Percentiles rank a stretch among this genome's conserved stretches.
phyloP scores from a whole-genome alignment of 2,797 vertebrate species.

The Sarcoramphus papa region DNA sequence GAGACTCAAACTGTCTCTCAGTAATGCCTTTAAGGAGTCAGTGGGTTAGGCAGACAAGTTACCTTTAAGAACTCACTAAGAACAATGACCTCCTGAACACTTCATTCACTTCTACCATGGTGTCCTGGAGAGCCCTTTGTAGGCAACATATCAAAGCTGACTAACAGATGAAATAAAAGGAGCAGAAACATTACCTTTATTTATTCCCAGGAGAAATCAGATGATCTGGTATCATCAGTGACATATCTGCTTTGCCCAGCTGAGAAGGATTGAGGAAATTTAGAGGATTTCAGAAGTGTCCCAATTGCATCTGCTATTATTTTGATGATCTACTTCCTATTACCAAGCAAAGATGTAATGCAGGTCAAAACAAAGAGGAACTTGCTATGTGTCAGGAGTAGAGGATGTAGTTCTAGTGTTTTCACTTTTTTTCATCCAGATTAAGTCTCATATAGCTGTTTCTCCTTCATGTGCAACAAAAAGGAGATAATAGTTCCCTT shows the following conservation, averaged over 20 bases:
- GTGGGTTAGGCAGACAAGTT: not conserved
- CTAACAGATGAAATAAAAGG: not conserved
- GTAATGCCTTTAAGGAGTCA: not conserved
- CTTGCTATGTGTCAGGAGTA: not conserved
- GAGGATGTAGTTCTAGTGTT: not conserved
- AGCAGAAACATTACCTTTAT: not conserved
- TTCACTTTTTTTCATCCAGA: not conserved
- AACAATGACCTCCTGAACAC: not conserved
- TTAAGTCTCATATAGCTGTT: not conserved
- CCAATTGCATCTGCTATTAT: not conserved
- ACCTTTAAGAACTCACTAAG: not conserved
- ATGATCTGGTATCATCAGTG: not conserved
- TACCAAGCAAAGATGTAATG: not conserved
- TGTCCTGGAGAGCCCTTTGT: not conserved
- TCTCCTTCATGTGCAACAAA: not conserved
- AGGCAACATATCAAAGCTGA: not conserved
- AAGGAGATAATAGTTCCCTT: not conserved
- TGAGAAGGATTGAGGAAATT: conserved; percentile 11
- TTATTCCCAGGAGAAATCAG: not conserved
- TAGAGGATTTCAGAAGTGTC: not conserved
- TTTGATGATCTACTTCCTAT: conserved; percentile 10
- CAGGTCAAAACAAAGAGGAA: not conserved
- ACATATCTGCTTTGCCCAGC: not conserved
- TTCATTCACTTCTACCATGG: not conserved
- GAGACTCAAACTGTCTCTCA: not conserved